Evolutionary conservation across 2,888 invertebrate species (phyloP).

Genomic region (Epicampocera succincta): DNA sequence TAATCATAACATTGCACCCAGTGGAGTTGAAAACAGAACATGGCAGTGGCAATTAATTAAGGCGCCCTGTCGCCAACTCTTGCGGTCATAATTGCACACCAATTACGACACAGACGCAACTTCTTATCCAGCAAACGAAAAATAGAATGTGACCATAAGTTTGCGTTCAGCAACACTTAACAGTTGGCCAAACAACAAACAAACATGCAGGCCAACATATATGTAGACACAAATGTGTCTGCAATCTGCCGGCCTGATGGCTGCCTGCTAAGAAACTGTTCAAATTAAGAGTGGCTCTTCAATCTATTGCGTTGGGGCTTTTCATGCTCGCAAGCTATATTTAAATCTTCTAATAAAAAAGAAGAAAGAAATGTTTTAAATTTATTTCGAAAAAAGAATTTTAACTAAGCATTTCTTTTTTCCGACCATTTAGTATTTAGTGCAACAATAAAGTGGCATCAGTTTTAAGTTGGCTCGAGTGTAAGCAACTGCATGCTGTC

Average conservation of each 20-base stretch:
- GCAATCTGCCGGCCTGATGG: not conserved
- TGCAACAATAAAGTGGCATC: conserved; percentile 57
- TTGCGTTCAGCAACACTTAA: conserved; percentile 35
- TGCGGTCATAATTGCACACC: conserved; percentile 65
- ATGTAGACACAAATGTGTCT: conserved; percentile 2
- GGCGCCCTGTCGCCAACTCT: conserved; percentile 69
- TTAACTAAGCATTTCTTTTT: conserved; percentile 45
- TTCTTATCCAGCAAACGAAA: not conserved
- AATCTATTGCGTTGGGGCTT: conserved; percentile 19
- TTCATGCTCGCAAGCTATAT: conserved; percentile 32
- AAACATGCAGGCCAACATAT: too few relatives aligned
- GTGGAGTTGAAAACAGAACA: conserved; percentile 68
- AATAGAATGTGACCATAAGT: conserved; percentile 38
- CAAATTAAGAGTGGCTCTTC: conserved; percentile 1
- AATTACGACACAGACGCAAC: conserved; percentile 23
- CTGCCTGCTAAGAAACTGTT: conserved; percentile 9
- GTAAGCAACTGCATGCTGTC: conserved; percentile 26
- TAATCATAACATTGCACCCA: conserved; percentile 68
- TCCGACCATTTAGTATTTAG: conserved; percentile 50
- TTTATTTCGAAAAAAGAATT: conserved; percentile 43
- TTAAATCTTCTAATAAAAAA: conserved; percentile 38
- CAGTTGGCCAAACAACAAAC: not conserved
- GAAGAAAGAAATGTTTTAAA: not conserved
- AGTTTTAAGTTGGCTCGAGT: conserved; percentile 51
- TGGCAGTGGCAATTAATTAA: conserved; percentile 67